A percentile compares a stretch with the other conserved stretches of the same genome.
phyloP scores from a whole-genome alignment of 2,888 invertebrate species.

The Yponomeuta malinellus region DNA sequence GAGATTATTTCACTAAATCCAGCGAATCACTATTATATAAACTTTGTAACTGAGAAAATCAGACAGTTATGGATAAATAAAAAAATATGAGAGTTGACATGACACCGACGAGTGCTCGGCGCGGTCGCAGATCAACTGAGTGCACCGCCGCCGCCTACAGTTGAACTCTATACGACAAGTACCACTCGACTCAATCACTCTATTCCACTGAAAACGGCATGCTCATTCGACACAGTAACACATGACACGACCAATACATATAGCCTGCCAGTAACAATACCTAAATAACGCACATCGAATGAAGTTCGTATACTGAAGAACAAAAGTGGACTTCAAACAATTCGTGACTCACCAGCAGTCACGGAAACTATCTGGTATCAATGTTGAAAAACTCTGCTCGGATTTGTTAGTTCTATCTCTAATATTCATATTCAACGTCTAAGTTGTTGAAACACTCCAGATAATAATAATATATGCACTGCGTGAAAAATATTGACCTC shows the following conservation, averaged over 20 bases:
- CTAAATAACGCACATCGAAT: background rate
- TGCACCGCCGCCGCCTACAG: conserved; percentile 38
- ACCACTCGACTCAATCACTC: background rate
- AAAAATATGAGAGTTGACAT: background rate
- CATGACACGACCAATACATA: background rate
- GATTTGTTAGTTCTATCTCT: conserved; percentile 4
- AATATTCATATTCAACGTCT: background rate
- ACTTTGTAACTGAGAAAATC: background rate
- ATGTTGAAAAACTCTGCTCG: conserved; percentile 19
- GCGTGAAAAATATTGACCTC: background rate
- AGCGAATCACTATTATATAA: background rate
- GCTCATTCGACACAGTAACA: background rate
- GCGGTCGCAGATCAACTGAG: conserved; percentile 57
- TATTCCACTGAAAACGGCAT: background rate
- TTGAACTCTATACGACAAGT: background rate
- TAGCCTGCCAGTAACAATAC: background rate
- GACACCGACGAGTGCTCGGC: conserved; percentile 24
- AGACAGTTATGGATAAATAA: background rate
- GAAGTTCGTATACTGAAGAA: background rate
- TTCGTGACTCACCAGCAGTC: conserved; percentile 39
- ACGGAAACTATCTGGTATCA: conserved; percentile 30
- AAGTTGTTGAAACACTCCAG: background rate
- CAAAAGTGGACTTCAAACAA: background rate
- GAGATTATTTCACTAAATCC: background rate
- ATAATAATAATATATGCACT: background rate